Conservation (phyloP, 2,888 invertebrate species). For the Aspidiotus rigidus region DNA sequence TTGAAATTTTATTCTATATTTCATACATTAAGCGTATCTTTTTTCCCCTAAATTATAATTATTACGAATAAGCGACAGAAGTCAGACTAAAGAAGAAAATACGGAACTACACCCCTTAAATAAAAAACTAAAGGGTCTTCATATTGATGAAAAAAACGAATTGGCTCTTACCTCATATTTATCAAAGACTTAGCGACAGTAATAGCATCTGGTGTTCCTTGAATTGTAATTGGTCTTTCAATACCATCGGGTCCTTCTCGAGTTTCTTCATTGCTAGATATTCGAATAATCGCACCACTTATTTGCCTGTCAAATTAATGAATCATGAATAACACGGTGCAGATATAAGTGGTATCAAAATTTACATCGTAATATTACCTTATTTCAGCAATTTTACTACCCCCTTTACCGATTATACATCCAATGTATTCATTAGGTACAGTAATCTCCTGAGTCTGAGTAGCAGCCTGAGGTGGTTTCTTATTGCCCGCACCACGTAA, state of each 20-base stretch:
- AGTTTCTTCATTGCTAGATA: slow-evolving; percentile 95
- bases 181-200: slow-evolving; percentile 97
- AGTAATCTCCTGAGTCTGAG: slow-evolving; percentile 76
- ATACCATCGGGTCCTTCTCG: slow-evolving; percentile 56
- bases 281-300: slow-evolving; percentile 95
- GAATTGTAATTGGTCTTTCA: slow-evolving; percentile 94
- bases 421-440: slow-evolving; percentile 98
- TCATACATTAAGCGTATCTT: too few relatives aligned
- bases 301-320: slow-evolving; percentile 60
- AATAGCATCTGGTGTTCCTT: slow-evolving; percentile 93
- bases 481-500: slow-evolving; percentile 48
- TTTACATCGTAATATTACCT: slow-evolving; percentile 44
- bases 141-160: too few relatives aligned
- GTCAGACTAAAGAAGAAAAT: too few relatives aligned
- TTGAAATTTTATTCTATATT: too few relatives aligned
- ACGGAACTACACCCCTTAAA: too few relatives aligned
- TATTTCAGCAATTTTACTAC: slow-evolving; percentile 97
- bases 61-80: too few relatives aligned
- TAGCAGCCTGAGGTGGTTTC: slow-evolving; percentile 43
- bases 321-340: too few relatives aligned
- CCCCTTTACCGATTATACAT: slow-evolving; percentile 97
- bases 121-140: too few relatives aligned
- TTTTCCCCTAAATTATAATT: too few relatives aligned
- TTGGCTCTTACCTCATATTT: slow-evolving; percentile 78
- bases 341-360: too few relatives aligned